phyloP scores from a whole-genome alignment of 2,888 invertebrate species.

The Metopia argyrocephala region DNA sequence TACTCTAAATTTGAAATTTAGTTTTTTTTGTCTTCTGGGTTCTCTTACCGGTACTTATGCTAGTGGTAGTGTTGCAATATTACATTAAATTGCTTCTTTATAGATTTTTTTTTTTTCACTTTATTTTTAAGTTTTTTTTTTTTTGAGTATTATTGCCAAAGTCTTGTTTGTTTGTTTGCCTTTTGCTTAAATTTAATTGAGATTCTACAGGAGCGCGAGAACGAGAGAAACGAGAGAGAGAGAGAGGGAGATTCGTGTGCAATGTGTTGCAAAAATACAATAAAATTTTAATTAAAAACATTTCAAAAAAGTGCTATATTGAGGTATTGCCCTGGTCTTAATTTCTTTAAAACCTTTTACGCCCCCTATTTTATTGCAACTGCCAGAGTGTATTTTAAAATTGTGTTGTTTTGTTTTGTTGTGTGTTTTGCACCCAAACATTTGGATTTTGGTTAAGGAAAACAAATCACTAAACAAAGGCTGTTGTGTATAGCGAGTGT shows the following conservation, averaged over 20 bases:
- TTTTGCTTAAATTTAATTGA: conserved; percentile 59
- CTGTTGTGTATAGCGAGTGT: background rate
- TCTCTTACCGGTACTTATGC: background rate
- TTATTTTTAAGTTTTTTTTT: background rate
- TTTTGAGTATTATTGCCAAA: background rate
- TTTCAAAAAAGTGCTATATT: conserved; percentile 50
- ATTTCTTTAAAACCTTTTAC: background rate
- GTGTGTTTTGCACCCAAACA: too few relatives aligned
- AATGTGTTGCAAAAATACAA: conserved; percentile 62
- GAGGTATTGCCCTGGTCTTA: conserved; percentile 6
- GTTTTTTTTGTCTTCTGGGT: too few relatives aligned
- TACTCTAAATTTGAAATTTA: background rate
- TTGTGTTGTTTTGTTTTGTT: too few relatives aligned
- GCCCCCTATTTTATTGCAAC: background rate
- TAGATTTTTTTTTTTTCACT: background rate
- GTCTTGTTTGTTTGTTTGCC: conserved; percentile 16
- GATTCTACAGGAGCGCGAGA: conserved; percentile 35
- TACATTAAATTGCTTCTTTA: background rate
- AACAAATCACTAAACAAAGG: background rate
- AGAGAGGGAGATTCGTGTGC: conserved; percentile 50
- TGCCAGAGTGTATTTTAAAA: background rate
- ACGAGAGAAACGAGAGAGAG: too few relatives aligned
- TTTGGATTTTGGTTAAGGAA: too few relatives aligned
- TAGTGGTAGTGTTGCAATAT: background rate
- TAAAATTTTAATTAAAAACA: conserved; percentile 63